Evolutionary conservation across 2,797 vertebrate genomes (phyloP).

Genomic region (Sebastes miniatus): DNA sequence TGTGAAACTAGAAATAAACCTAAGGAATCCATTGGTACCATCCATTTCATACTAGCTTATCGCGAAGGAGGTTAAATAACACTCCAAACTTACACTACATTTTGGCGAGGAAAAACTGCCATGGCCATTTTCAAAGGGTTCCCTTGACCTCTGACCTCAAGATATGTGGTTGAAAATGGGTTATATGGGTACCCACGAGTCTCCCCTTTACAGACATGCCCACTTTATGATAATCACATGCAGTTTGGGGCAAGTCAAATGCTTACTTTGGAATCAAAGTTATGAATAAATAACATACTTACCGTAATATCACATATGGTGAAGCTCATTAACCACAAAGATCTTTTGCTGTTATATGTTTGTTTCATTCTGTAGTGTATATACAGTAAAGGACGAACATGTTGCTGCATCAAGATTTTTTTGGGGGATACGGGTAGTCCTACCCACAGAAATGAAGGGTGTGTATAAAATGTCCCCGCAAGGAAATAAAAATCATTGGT

Average conservation of each 20-base stretch:
- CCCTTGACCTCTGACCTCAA: neutral
- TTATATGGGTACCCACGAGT: rapidly evolving
- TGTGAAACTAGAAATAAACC: neutral
- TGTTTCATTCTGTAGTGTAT: neutral
- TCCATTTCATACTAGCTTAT: neutral
- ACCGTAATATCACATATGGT: neutral
- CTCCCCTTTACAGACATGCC: neutral
- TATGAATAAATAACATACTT: neutral
- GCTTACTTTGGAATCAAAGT: neutral
- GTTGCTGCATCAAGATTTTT: neutral
- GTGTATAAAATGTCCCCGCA: neutral
- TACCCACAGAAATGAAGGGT: neutral
- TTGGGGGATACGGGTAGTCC: neutral
- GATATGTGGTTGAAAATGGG: too few relatives aligned
- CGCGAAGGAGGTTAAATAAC: neutral
- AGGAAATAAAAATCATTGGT: neutral
- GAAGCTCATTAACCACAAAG: neutral
- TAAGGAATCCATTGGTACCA: neutral
- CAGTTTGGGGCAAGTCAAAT: neutral
- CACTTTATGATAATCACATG: neutral
- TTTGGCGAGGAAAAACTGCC: neutral
- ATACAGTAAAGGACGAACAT: neutral
- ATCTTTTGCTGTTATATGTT: too few relatives aligned
- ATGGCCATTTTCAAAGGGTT: neutral
- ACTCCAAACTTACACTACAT: neutral